Evolutionary conservation across 2,797 vertebrate genomes (phyloP), one percentile per base, ranked within the genome.

Genomic region (Cirrhinus molitorella): DNA sequence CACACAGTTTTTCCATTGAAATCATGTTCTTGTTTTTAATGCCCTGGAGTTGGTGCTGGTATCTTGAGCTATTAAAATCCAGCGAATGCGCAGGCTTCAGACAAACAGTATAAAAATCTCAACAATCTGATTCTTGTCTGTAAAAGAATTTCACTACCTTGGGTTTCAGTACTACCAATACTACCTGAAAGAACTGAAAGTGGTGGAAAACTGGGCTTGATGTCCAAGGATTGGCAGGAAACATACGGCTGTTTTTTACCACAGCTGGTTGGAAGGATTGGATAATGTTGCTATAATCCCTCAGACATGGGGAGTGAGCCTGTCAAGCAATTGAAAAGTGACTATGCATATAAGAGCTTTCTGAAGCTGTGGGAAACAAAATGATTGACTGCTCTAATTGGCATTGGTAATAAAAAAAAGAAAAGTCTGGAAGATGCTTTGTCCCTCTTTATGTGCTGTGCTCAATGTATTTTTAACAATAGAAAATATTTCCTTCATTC

Each of bases 261-360:
- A 45, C 81, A 75, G 37, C 70, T 85, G 63, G 55, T 40, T 68
- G 45, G 80, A 84, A 77, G 57, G 43, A 76, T n/a, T 73, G n/a
- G 53, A 66, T 37, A 81, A 71, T 73, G 72, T 34, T 61, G 70
- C 47, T 65, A 71, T 68, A 80, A 76, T 83, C 53, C 51, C 65
- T 55, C 66, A 43, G 31, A 74, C 49, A 49, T 34, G 45, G 47
- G 70, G 51, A 61, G 61, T 13, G 45, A 53, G 47, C 47, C 28
- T 73, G 21, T 59, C 61, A 40, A 47, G 81, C 51, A 67, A 11
- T 5, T 74, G 68, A 28, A 40, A 83, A 61, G 25, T 43, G 55
- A 53, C 57, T 61, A 23, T 55, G 57, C 63, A 61, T 25, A 83
- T 23, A 74, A 79, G 59, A 51, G 63, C 59, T 77, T 82, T 83